Evolutionary conservation across 2,113 vertebrate species (phyloP), one percentile per base, ranked within the genome.

Genomic region (Rhineura floridana): DNA sequence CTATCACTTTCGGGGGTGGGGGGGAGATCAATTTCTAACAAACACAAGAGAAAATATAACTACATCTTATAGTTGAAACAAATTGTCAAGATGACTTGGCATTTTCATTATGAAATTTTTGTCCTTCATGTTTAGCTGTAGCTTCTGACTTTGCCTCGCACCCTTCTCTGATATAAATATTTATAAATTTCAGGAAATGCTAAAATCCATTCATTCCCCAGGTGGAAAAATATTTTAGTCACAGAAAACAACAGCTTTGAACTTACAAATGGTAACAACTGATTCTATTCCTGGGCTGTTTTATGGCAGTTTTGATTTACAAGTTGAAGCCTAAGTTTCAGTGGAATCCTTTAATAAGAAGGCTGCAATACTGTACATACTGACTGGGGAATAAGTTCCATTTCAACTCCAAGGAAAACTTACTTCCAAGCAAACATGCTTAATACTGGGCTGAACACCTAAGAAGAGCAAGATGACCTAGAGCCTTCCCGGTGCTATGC

Each of bases 141-240:
- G 55, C 75, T 93, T 89, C 93, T 92, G 92, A 93, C 89, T 91
- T 93, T 88, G 91, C 81, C 48, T 91, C 84, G n/a, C 87, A 70
- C 52, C 93, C 87, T 79, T 90, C 91, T 87, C 89, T 83, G 46
- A 25, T n/a, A 67, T n/a, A 84, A 44, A 92, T 62, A 91, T 19
- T 86, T 91, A 90, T 44, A 59, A 21, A 84, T 73, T 81, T 72
- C 88, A 85, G 87, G 76, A 81, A 91, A 91, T 75, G 65, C 72
- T 90, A 82, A 89, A 90, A 93, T 81, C 44, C 82, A 90, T 7
- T 50, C 8, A 39, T 73, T 84, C 48, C 30, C 88, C 48, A 76
- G 1, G 13, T 23, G 81, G 79, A 72, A 88, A n/a, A 88, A 48
- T 25, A 3, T 79, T 46, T 39, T 46, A 2, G 39, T 46, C 30